Base-by-base conservation (phyloP, 2,797 vertebrate genomes). In the Thamnophis elegans region DNA sequence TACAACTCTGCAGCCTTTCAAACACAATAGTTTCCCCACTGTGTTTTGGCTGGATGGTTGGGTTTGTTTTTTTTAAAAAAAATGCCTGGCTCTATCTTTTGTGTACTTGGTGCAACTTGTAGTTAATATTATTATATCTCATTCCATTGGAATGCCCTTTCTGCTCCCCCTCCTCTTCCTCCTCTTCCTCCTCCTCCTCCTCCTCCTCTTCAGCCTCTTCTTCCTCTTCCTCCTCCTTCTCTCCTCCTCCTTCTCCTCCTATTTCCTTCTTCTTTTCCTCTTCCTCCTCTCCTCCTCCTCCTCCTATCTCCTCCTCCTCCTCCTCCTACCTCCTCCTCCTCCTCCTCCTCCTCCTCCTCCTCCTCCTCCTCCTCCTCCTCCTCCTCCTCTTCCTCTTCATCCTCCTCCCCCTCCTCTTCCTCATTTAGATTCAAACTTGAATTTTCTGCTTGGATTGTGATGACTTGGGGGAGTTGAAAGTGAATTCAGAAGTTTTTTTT, bases 81-180 rank as follows among this genome's bases (percentile, higher is more conserved):
- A 85, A 88, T 85, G 73, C 85, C 86, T 58, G 54, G 1, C 56
- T 36, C 93, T 65, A 89, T 91, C 93, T 92, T 95, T 87, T 94
- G 87, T 94, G 60, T 92, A 32, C 90, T 95, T 87, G 6, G 91
- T 93, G 90, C 32, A 87, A 85, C 13, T 25, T 90, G 90, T 93
- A 16, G 47, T 62, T 91, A 59, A 93, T 91, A 86, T 91, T 53
- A 87, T 3, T 42, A 94, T 92, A 85, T 91, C 87, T 92, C 62
- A 42, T 25, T 86, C 62, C 8, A 10, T 62, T 93, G 89, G 28
- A 92, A 82, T 93, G 87, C 91, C 93, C 1, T 73, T n/a, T n/a
- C n/a, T n/a, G n/a, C n/a, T n/a, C n/a, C n/a, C n/a, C n/a, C n/a
- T n/a, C n/a, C n/a, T n/a, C n/a, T n/a, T 68, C 1, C 25, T n/a